Base-by-base conservation (phyloP, 2,797 vertebrate genomes). In the Cichlasoma orientale region DNA sequence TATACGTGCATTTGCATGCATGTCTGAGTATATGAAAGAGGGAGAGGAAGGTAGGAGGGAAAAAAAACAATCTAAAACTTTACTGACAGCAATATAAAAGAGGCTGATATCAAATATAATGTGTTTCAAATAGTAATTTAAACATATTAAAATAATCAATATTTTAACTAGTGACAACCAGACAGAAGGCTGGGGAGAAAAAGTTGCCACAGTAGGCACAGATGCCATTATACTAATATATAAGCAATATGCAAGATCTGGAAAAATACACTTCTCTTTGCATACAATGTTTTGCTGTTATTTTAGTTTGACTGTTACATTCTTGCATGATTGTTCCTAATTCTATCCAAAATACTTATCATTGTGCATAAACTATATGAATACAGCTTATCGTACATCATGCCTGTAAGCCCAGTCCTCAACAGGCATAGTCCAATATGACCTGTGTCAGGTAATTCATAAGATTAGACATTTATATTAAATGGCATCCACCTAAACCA, bases 1-100 rank as follows among this genome's bases (percentile, higher is more conserved):
- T 66, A 44, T 52, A 7, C 74, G 47, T 44, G 61, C 29, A 71
- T 47, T 38, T 77, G 57, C 50, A 56, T 53, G 63, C 56, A 58
- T 56, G 23, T 56, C n/a, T 59, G 21, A 31, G n/a, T 36, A 52
- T 27, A 55, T 50, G 36, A 3, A 3, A 8, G 68, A 38, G 47
- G 38, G 72, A 58, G n/a, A 52, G 33, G n/a, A 56, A 27, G 50
- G 13, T 55, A 50, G 33, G 52, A 50, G 33, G 52, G 75, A 61
- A 78, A 56, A 82, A 84, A 79, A 73, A 71, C 68, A 86, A 88
- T 87, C 84, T 83, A 44, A 47, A 86, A 80, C 76, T 82, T 85
- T 38, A 86, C 71, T 74, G 77, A 81, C 70, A 78, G 76, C 68
- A 68, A 50, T 41, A 75, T 76, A 86, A 85, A 79, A 75, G 78